Evolutionary conservation across 2,888 invertebrate species (phyloP), one percentile per base, ranked within the genome.

Genomic region (Hydrotaea diabolus): DNA sequence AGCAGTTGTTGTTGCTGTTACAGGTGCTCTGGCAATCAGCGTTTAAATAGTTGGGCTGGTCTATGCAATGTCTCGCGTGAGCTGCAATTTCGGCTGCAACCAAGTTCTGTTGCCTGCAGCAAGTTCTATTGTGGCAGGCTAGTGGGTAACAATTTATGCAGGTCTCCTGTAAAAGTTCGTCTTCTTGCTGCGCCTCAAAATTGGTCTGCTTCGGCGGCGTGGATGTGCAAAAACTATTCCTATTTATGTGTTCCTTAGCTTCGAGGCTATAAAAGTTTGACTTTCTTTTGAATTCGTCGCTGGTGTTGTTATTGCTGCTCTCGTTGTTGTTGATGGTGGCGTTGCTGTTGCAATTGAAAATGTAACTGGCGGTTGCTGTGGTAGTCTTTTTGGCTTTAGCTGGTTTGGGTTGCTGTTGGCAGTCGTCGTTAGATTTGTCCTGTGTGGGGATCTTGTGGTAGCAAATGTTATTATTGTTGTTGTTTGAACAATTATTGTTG

Each of bases 111-210:
- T 77, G 62, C 55, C 74, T 49, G 19, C 79, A 85, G 13, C 82
- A 69, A 82, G 71, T 73, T 55, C 82, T 82, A 64, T 82, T 80
- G 69, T 77, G 85, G 57, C 82, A 85, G 69, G 73, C 74, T 31
- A 82, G 49, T 71, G 82, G 79, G 62, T 77, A 82, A 53, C 79
- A 85, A 62, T 80, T 75, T 74, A 80, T 69, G 55, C 79, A 80
- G 17, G 74, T 74, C 49, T 86, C 88, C 88, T 85, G 86, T 87
- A 87, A 82, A 81, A 79, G 31, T 72, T 26, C 75, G 26, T 13
- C 21, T n/a, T 57, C 75, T 21, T 49, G 23, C 64, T 75, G 39
- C 46, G 64, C 55, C 86, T 84, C 83, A 66, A 87, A 85, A 86
- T 86, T 84, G 79, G 43, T 43, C n/a, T 72, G 43, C 57, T 76